Conservation (phyloP, 2,797 vertebrate genomes). For the Eidolon dupreanum region DNA sequence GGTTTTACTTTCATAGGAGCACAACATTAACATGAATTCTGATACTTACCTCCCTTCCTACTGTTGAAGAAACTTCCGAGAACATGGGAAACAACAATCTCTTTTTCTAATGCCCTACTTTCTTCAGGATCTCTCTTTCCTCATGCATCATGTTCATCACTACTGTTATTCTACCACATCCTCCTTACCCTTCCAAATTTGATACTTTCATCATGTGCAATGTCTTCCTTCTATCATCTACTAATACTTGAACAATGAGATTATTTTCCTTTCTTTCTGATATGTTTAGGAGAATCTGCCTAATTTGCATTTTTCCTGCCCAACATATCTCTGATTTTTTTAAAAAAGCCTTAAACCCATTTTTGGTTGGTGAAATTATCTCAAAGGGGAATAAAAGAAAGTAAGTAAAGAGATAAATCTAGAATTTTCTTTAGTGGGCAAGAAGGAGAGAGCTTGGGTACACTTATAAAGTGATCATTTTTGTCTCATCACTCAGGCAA, state of each 20-base stretch:
- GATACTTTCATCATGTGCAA: background rate
- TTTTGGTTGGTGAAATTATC: background rate
- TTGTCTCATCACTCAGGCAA: background rate
- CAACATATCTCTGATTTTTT: background rate
- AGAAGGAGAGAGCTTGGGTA: background rate
- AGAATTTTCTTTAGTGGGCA: background rate
- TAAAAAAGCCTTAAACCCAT: background rate
- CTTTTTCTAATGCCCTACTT: background rate
- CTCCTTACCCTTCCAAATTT: background rate
- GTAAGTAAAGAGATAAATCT: background rate
- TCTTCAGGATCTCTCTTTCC: background rate
- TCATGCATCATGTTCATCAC: background rate
- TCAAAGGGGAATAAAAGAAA: background rate
- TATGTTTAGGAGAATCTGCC: background rate
- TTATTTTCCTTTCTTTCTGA: background rate
- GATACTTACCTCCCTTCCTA: background rate
- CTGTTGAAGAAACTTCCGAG: background rate
- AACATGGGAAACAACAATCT: background rate
- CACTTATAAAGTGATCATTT: background rate
- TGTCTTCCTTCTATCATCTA: background rate
- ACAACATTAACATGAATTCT: background rate
- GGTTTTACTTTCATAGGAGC: background rate
- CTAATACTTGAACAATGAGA: background rate
- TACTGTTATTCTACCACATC: background rate
- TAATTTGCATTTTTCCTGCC: background rate